Evolutionary conservation across 2,113 vertebrate genomes (phyloP).

Genomic region (Zapus hudsonius): DNA sequence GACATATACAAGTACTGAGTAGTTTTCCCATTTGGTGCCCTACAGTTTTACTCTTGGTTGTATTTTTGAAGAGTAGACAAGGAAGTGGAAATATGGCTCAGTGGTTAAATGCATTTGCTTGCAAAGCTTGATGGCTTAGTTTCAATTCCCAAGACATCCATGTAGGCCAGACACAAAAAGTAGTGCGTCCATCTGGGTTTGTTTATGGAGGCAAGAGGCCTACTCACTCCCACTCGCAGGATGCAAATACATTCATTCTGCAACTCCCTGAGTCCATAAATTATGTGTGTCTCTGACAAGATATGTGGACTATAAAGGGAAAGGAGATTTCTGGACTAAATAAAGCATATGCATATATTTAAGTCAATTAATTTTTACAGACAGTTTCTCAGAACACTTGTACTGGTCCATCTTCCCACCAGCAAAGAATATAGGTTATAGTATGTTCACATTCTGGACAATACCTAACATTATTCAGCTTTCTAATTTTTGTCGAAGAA

Average conservation of each 20-base stretch:
- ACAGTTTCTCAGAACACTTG: neutral
- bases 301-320: neutral
- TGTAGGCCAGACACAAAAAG: no score
- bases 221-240: neutral
- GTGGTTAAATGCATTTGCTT: no score
- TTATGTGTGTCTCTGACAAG: neutral
- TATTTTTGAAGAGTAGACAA: neutral
- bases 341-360: neutral
- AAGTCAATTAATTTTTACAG: neutral
- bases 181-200: no score
- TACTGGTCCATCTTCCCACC: neutral
- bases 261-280: neutral
- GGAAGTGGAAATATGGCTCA: neutral
- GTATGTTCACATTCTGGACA: neutral
- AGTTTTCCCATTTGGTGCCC: neutral
- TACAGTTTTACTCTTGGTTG: neutral
- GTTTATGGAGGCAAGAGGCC: no score
- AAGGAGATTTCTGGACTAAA: neutral
- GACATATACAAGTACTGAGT: neutral
- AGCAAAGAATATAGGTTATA: neutral
- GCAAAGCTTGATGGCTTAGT: neutral
- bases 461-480: neutral
- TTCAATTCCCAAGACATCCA: neutral
- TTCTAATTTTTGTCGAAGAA: neutral
- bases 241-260: neutral